Base-by-base conservation (phyloP, 2,113 vertebrate species). In the Lasiurus cinereus region DNA sequence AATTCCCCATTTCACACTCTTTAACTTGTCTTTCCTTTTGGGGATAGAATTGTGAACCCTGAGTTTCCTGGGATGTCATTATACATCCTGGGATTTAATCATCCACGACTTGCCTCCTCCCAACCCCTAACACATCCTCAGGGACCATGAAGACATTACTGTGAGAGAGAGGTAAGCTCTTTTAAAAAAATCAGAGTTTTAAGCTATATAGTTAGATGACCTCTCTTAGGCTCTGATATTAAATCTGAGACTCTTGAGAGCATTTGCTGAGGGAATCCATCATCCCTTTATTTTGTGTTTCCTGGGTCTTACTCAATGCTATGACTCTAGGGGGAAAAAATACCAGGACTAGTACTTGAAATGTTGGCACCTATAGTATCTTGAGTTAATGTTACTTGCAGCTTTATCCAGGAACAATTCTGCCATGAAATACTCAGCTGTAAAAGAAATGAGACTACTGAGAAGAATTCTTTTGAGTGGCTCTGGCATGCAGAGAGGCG, bases 401-500 rank as follows among this genome's bases (percentile, higher is more conserved):
- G 91, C 83, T 96, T 96, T 97, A 93, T 95, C 91, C 72, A 87
- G 54, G 93, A 97, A 95, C 96, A 96, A 94, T 97, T 97, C 95
- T 84, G 88, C 91, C 6, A 0, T 83, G 94, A 97, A 96, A 93
- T 93, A 93, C 93, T 96, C 84, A 46, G 94, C 94, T 92, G 91
- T 97, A 91, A 97, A 96, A 96, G 97, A 95, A 97, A 94, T 9
- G 33, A 95, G 95, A 77, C 36, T 87, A 91, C 91, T 88, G 89
- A 95, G 95, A 96, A 97, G 96, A 84, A 96, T 92, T 96, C 97
- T 96, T 96, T 97, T 95, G 94, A 97, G 91, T 87, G 88, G 96
- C 91, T 95, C 92, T 94, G 97, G 97, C 90, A 94, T 69, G 96
- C 93, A 88, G 95, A 95, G 95, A 95, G 82, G 94, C 18, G 82